Evolutionary conservation across 1,140 invertebrate genomes (phyloP).

Genomic region (Hormaphis cornu): DNA sequence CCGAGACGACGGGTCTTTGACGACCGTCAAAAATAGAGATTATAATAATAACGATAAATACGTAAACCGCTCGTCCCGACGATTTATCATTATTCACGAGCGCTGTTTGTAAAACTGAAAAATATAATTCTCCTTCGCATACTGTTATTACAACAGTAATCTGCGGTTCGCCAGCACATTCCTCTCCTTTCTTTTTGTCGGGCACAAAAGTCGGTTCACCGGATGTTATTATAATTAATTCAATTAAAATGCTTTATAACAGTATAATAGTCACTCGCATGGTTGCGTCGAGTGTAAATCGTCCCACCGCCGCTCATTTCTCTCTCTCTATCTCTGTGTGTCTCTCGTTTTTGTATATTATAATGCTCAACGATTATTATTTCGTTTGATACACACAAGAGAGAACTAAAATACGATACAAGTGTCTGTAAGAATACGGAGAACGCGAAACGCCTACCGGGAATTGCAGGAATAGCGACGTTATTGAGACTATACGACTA

Average conservation of each 20-base stretch:
- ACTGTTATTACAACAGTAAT: background rate
- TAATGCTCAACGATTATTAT: too few relatives aligned
- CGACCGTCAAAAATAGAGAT: background rate
- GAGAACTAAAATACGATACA: too few relatives aligned
- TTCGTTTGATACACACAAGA: too few relatives aligned
- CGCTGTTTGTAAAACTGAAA: background rate
- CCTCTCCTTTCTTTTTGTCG: background rate
- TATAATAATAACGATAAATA: background rate
- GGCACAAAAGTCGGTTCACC: background rate
- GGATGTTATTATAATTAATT: conserved; percentile 13
- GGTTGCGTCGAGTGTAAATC: background rate
- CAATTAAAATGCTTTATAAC: background rate
- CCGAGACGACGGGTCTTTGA: too few relatives aligned
- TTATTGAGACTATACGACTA: too few relatives aligned
- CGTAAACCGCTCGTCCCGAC: background rate
- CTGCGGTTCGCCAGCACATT: background rate
- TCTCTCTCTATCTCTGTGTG: too few relatives aligned
- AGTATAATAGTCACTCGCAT: background rate
- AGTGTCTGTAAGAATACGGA: too few relatives aligned
- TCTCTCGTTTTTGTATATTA: too few relatives aligned
- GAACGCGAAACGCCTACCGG: too few relatives aligned
- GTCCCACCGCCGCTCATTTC: too few relatives aligned
- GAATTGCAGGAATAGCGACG: too few relatives aligned
- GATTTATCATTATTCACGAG: background rate
- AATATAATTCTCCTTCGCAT: too few relatives aligned